Base-by-base conservation (phyloP, 1,140 invertebrate species). In the Saxidomus purpurata region DNA sequence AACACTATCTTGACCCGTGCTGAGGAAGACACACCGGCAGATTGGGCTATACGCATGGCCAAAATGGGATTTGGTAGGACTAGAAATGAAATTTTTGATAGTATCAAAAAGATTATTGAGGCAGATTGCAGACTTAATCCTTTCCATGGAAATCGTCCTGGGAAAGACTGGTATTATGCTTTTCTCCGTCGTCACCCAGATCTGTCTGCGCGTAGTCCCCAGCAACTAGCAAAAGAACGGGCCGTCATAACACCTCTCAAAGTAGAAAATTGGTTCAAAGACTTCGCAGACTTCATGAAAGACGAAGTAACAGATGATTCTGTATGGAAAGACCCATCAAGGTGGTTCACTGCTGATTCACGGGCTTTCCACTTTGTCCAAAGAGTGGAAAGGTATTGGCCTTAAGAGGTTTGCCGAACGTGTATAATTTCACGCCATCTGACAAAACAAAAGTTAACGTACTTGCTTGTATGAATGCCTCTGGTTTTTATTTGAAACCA, bases 281-380 rank as follows among this genome's bases (percentile, higher is more conserved):
- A 36, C 55, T 77, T 77, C 79, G 89, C 43, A 43, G 55, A 36
- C 15, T 89, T 36, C 74, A 40, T 89, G 2, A 38, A 40, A 34
- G 63, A 43, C 8, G 67, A 85, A 47, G 59, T 84, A 4, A 36
- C 28, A 22, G 82, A 74, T 36, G 22, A 38, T 22, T 38, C 19
- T 19, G 0, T 85, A 49, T 79, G 31, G 55, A 88, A 8, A 9
- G 55, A 79, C 28, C 89, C 82, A 38, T 63, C 34, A 6, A 52
- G 83, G 36, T 25, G n/a, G 71, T 80, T 79, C 63, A 86, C 80
- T 81, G 89, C 82, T 3, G 83, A 90, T 86, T 74, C 86, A 38
- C 83, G 28, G 89, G 71, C 17, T 80, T 90, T 25, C 74, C 63
- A 6, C 36, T 90, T n/a, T 80, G 71, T 67, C 49, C 38, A 15